Percentiles rank a stretch among this genome's conserved stretches.
These are phyloP conservation scores for Mionectes olivaceus DNA, from an alignment of 2,797 vertebrate species.

Conservation along the genomic window DNA sequence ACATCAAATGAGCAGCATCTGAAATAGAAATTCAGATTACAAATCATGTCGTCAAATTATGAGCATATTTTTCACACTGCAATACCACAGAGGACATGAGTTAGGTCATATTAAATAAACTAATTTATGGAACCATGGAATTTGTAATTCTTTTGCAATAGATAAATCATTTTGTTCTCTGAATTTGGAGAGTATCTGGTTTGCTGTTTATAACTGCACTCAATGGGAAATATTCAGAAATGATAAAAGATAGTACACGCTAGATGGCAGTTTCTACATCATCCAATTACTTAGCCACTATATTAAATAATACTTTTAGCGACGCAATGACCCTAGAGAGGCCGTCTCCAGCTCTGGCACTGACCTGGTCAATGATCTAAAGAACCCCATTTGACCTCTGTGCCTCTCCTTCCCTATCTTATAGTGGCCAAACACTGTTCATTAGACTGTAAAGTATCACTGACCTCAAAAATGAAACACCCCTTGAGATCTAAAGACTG, in stretches of 20 bases:
- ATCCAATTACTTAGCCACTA: neutral
- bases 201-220: neutral
- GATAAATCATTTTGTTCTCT: neutral
- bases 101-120: neutral
- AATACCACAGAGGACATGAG: neutral
- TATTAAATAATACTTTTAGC: neutral
- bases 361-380: neutral
- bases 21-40: constrained; percentile 70
- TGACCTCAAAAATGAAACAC: neutral
- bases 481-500: neutral
- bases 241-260: neutral
- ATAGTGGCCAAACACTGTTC: neutral
- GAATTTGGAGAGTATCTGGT: neutral
- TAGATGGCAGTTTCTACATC: neutral
- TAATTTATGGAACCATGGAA: neutral
- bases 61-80: neutral
- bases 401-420: neutral
- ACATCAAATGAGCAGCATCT: constrained; percentile 96
- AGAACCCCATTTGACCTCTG: neutral
- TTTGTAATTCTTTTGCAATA: neutral
- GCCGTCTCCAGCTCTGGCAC: neutral
- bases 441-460: neutral
- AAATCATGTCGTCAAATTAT: neutral
- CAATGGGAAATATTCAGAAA: neutral
- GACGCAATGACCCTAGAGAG: neutral